Evolutionary conservation across 2,113 vertebrate genomes (phyloP).

Genomic region (Pithys albifrons): DNA sequence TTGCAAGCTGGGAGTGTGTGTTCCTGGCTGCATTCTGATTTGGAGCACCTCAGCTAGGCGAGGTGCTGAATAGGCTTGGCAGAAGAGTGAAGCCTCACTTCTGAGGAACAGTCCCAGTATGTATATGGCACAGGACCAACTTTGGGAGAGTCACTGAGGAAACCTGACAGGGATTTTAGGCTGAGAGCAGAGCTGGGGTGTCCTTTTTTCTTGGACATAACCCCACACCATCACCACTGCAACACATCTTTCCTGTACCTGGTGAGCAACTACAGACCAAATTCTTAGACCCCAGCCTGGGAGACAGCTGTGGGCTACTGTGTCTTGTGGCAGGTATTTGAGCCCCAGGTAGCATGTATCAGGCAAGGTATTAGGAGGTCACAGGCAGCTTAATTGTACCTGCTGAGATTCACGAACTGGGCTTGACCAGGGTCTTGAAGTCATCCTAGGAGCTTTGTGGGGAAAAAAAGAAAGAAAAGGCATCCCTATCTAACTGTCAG

Average conservation of each 20-base stretch:
- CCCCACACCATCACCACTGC: neutral
- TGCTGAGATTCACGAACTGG: neutral
- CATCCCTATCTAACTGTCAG: neutral
- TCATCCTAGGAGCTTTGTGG: neutral
- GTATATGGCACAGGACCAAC: neutral
- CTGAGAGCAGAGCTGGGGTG: neutral
- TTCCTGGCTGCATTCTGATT: constrained; percentile 35
- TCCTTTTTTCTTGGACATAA: neutral
- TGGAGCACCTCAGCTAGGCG: neutral
- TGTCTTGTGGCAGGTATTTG: neutral
- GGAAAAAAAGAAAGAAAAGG: neutral
- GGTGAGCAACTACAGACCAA: neutral
- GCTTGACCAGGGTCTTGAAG: neutral
- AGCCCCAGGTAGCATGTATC: neutral
- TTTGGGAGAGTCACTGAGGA: neutral
- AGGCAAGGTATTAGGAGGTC: neutral
- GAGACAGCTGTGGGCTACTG: fast-evolving
- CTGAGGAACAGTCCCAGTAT: fast-evolving
- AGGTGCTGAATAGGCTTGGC: neutral
- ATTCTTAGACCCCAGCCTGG: neutral
- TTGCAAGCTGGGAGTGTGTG: constrained; percentile 38
- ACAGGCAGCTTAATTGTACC: neutral
- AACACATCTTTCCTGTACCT: neutral
- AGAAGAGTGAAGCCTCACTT: neutral
- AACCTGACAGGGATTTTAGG: neutral